A percentile compares a stretch with the other conserved stretches of the same genome.
Evolutionary conservation across 2,888 invertebrate species (phyloP).

Genomic region (Heliconius cydno): DNA sequence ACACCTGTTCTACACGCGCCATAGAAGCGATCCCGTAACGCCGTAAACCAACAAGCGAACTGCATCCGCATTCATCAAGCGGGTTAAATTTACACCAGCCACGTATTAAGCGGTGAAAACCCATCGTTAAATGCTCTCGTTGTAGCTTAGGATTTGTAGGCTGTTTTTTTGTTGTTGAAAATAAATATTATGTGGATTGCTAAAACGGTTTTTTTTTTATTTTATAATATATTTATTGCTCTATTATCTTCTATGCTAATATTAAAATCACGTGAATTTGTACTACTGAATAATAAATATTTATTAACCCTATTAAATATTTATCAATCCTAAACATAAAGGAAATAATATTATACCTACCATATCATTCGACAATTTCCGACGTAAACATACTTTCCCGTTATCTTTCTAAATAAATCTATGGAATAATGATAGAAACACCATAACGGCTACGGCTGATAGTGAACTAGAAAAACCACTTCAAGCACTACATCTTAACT

Average conservation of each 20-base stretch:
- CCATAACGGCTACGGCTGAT: constrained; percentile 31
- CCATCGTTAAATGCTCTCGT: background rate
- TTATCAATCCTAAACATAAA: background rate
- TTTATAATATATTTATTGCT: no score
- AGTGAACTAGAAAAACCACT: constrained; percentile 42
- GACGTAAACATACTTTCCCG: background rate
- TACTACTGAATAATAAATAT: background rate
- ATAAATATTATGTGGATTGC: background rate
- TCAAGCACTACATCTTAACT: constrained; percentile 31
- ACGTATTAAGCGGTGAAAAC: constrained; percentile 33
- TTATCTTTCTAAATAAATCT: constrained; percentile 22
- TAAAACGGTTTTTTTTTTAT: background rate
- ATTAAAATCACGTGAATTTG: background rate
- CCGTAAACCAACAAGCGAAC: constrained; percentile 40
- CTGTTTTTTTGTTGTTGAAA: background rate
- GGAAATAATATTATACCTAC: background rate
- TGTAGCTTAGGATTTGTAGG: constrained; percentile 2
- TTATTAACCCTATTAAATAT: background rate
- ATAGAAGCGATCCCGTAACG: constrained; percentile 34
- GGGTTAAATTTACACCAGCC: constrained; percentile 41
- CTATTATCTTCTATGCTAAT: no score
- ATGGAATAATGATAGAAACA: constrained; percentile 36
- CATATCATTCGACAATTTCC: background rate
- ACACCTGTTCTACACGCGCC: constrained; percentile 34
- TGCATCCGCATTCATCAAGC: constrained; percentile 46